Base-by-base conservation (phyloP, 1,140 invertebrate species). In the Gonatopus flavifemur region DNA sequence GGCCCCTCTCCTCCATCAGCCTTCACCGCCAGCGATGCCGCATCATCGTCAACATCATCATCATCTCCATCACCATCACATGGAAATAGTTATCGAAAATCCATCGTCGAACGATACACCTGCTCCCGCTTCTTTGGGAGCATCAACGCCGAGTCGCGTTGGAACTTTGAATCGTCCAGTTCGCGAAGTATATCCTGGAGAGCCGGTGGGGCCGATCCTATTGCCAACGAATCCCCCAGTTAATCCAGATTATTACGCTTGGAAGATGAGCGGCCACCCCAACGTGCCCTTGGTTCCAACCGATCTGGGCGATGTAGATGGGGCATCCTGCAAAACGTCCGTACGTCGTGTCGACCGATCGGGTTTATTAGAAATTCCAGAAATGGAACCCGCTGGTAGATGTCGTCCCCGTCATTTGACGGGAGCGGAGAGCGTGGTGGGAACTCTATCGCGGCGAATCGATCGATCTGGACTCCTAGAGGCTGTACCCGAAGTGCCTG, bases 31-130 rank as follows among this genome's bases (percentile, higher is more conserved):
- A 33, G 13, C 40, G 37, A 13, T 45, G 36, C 39, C 46, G 20
- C 44, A 52, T 7, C 51, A 46, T 33, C 61, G 20, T 28, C 55
- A 43, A 35, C 49, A 52, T n/a, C n/a, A 31, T 5, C 52, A 46
- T 3, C 59, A 59, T 37, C 49, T 41, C 1, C 55, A 41, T 19
- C 52, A 43, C 10, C 66, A 73, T 20, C 66, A 62, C 45, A 78
- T 78, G 75, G 74, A 78, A 53, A 76, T 78, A 13, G 75, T 78
- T 9, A 74, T 77, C 24, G 75, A 78, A 45, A 76, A 70, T 38
- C 62, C 70, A 25, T 55, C 41, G 19, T 49, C 33, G 31, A 8
- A 21, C 54, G 8, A 32, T 41, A 5, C 35, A 45, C 13, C 50
- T 59, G 12, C 52, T 47, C 0, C 33, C 49, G 6, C 18, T 59